These are phyloP conservation scores for Coptodon rendalli DNA, from an alignment of 2,113 vertebrate species.

Conservation along the genomic window DNA sequence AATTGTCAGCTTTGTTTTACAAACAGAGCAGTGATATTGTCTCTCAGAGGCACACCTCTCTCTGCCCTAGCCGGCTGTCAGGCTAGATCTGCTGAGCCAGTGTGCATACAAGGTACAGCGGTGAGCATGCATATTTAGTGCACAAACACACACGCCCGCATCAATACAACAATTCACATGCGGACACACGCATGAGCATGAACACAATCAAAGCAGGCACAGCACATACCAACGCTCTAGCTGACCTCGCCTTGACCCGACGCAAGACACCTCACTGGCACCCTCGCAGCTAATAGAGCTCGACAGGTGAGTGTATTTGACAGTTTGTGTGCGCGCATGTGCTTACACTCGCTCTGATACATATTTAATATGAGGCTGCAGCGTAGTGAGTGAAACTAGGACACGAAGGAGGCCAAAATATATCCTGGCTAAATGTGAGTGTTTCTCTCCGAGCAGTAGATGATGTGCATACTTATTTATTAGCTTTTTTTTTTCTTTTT, in stretches of 20 bases:
- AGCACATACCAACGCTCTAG: not conserved
- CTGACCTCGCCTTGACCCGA: conserved; percentile 49
- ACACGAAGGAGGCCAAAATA: conserved; percentile 41
- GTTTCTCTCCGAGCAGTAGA: conserved; percentile 17
- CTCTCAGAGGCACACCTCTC: conserved; percentile 36
- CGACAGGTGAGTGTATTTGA: conserved; percentile 20
- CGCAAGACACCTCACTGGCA: not conserved
- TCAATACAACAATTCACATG: not conserved
- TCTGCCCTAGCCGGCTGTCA: conserved; percentile 33
- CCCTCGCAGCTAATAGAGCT: conserved; percentile 14
- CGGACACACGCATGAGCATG: not conserved
- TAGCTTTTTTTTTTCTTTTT: not conserved
- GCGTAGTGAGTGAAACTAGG: conserved; percentile 46
- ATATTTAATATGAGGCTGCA: conserved; percentile 54
- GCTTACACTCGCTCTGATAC: conserved; percentile 31
- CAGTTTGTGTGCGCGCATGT: not conserved
- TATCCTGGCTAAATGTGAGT: conserved; percentile 23
- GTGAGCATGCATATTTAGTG: not conserved
- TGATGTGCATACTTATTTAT: conserved; percentile 27
- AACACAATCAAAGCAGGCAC: not conserved
- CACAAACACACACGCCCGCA: not conserved
- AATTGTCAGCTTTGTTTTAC: conserved; percentile 56
- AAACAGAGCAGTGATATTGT: conserved; percentile 37
- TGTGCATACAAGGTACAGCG: not conserved
- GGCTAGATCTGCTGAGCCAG: conserved; percentile 33